Base-by-base conservation (phyloP, 2,888 invertebrate species). In the Gryllus longicercus region DNA sequence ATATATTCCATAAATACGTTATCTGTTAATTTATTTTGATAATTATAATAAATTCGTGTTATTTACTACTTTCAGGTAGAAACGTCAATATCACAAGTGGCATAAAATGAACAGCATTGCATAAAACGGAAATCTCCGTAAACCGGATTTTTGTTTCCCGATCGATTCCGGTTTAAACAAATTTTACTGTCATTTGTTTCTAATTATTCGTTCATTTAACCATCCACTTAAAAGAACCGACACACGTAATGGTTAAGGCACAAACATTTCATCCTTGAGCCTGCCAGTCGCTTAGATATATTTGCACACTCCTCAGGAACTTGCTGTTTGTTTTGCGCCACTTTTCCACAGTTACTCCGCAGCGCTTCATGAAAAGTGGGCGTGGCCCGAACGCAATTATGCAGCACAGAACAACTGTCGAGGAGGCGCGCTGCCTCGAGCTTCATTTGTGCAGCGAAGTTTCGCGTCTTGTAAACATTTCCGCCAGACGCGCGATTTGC, bases 401-500 rank as follows among this genome's bases (percentile, higher is more conserved):
- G 63, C 63, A 14, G 16, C 63, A 38, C n/a, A n/a, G 63, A 18
- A n/a, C 63, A 14, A n/a, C 63, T 63, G 63, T n/a, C 63, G 63
- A 63, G 16, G 63, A 14, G 63, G 63, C 63, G 63, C 38, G 63
- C 11, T 11, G 63, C 63, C 63, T 63, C 63, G 63, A n/a, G 16
- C 16, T 63, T 63, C n/a, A 63, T 63, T 63, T 63, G 63, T 12
- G 63, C 63, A 63, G 12, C 63, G 63, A 63, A 63, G 63, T 63
- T 63, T 63, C 16, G 63, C 63, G 63, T 63, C 63, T 63, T 63
- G 63, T 63, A 63, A 63, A 63, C 63, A 63, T 63, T 63, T n/a
- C 63, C 63, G n/a, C 63, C 11, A 8, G 63, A 63, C 63, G 63
- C 63, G 5, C 63, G 63, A 63, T 63, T 63, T 63, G 63, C 63